Base-by-base conservation (phyloP, 2,113 vertebrate genomes). In the Scophthalmus maximus region DNA sequence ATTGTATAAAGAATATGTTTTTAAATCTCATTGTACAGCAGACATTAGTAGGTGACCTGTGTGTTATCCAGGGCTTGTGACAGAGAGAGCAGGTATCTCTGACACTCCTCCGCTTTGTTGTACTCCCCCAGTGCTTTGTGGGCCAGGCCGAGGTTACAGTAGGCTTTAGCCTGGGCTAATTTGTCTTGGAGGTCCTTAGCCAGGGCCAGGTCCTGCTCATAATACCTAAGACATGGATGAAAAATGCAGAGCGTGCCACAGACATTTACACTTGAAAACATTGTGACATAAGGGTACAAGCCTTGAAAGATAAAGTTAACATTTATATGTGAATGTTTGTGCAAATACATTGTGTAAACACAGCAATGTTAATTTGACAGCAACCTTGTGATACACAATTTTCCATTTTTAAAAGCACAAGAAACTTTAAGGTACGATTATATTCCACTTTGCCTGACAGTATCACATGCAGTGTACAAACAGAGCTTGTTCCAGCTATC, bases 161-260 rank as follows among this genome's bases (percentile, higher is more conserved):
- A 98, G 42, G 97, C 97, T 89, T 98, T 98, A 2, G 97, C 97
- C 83, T 98, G 97, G 84, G 96, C 96, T 70, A 98, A 72, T 70
- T 97, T 98, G 90, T 99, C 96, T 0, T 97, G 96, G 30, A 98
- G 95, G 89, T 99, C 97, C 74, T 97, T 97, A 3, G 97, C 97
- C 71, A 98, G 76, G 2, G 96, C 97, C 74, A 99, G 92, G 69
- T 98, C 96, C 89, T 98, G 97, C 78, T 98, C 95, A 0, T 98
- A 98, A 89, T 95, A 98, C 82, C 91, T 92, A 2, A 10, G 25
- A 56, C 9, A 30, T 2, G 5, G 18, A 56, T 2, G 3, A 30
- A 38, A 65, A 68, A 40, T 1, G 12, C 2, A 34, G 25, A 62
- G 18, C 6, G 25, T n/a, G 23, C 10, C 3, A 50, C 55, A 56